Percentiles rank a stretch among this genome's conserved stretches.
Conservation (phyloP, 2,113 vertebrate species). For the Takifugu bimaculatus region DNA sequence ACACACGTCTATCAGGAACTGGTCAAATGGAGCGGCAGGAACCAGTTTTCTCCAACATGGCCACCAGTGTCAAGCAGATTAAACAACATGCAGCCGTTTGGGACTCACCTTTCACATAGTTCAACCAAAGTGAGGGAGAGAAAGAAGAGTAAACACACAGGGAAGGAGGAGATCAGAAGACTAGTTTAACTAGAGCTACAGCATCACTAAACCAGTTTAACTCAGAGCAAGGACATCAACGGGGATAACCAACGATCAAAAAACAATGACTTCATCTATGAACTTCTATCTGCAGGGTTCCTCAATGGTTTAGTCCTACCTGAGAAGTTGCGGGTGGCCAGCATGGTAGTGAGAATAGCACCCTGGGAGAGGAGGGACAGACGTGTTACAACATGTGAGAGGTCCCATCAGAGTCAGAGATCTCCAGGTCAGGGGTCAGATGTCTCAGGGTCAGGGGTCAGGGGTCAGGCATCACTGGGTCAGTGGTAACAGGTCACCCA, state of each 20-base stretch:
- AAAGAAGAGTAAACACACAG: constrained; percentile 30
- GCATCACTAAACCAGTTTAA: too few relatives aligned
- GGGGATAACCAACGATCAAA: not conserved
- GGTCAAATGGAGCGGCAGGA: not conserved
- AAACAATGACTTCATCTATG: not conserved
- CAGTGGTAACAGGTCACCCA: constrained; percentile 34
- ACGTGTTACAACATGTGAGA: too few relatives aligned
- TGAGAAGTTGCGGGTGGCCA: constrained; percentile 97
- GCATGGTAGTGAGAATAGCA: constrained; percentile 95
- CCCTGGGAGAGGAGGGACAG: constrained; percentile 71
- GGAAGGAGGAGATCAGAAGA: not conserved
- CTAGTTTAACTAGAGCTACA: not conserved
- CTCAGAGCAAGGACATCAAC: too few relatives aligned
- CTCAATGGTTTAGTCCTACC: constrained; percentile 74
- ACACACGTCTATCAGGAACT: not conserved
- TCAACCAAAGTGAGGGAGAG: constrained; percentile 33
- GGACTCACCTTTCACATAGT: constrained; percentile 49
- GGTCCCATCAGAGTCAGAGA: too few relatives aligned
- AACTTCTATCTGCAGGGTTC: too few relatives aligned
- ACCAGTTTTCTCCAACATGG: constrained; percentile 16
- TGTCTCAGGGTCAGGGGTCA: too few relatives aligned
- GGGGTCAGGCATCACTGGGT: too few relatives aligned
- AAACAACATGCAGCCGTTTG: not conserved
- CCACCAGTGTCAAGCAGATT: not conserved
- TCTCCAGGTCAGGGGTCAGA: too few relatives aligned